Percentiles rank a stretch among this genome's conserved stretches.
These are phyloP conservation scores for Zapus hudsonius DNA, from an alignment of 2,113 vertebrate species.

Conservation along the genomic window DNA sequence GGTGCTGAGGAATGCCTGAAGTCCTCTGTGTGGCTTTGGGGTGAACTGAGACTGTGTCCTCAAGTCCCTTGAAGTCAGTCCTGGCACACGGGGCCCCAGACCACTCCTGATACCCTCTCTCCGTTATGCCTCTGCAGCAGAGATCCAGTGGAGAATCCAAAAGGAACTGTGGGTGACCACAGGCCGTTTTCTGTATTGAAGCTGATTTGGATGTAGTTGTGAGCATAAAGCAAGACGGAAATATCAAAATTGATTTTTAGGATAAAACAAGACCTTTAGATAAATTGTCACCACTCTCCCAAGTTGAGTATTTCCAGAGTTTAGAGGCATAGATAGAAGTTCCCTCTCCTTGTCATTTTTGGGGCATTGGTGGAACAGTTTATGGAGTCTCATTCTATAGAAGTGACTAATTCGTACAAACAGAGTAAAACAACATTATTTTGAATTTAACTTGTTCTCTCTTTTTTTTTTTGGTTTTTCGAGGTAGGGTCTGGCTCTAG, in stretches of 20 bases:
- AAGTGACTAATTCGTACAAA: conserved; percentile 32
- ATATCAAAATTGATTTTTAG: conserved; percentile 30
- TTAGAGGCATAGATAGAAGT: neutral
- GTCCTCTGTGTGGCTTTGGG: neutral
- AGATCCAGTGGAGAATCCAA: neutral
- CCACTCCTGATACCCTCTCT: neutral
- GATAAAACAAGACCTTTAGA: conserved; percentile 8
- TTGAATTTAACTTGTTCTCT: conserved; percentile 33
- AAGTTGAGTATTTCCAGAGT: neutral
- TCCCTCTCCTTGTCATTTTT: neutral
- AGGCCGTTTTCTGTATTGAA: conserved; percentile 41
- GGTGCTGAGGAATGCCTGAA: neutral
- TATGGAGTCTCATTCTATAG: neutral
- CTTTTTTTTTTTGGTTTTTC: no score
- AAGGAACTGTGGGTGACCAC: neutral
- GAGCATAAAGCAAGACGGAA: neutral
- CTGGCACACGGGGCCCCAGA: neutral
- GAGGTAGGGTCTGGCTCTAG: no score
- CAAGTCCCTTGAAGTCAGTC: no score
- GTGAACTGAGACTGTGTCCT: neutral
- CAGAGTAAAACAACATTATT: neutral
- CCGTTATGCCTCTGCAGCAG: neutral
- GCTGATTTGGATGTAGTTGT: neutral
- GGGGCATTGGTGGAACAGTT: neutral
- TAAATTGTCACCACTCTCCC: neutral